Conservation (phyloP, 2,113 vertebrate genomes). For the Platichthys flesus region DNA sequence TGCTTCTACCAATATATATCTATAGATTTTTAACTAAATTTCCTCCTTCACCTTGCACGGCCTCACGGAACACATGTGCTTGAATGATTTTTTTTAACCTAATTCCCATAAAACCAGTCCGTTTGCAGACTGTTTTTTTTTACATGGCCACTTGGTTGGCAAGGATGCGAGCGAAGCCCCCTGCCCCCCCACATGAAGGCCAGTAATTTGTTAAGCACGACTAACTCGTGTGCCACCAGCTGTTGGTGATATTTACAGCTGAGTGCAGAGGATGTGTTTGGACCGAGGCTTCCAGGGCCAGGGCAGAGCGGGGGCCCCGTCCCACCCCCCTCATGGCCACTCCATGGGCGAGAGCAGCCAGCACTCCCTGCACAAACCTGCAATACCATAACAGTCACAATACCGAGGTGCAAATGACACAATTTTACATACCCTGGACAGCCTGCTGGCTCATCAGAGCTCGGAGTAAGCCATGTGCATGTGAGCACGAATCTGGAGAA, state of each 20-base stretch:
- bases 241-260: conserved; percentile 85
- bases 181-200: conserved; percentile 65
- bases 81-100: conserved; percentile 12
- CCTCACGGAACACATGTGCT: conserved; percentile 11
- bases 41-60: neutral
- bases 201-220: conserved; percentile 79
- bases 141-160: conserved; percentile 47
- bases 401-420: conserved; percentile 41
- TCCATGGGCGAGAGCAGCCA: conserved; percentile 69
- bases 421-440: conserved; percentile 41
- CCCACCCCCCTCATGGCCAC: conserved; percentile 60
- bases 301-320: conserved; percentile 50
- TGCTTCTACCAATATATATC: conserved; percentile 19
- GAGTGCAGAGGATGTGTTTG: conserved; percentile 77
- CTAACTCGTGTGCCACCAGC: conserved; percentile 83
- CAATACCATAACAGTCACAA: conserved; percentile 50
- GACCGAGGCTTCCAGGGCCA: conserved; percentile 54
- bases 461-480: conserved; percentile 36
- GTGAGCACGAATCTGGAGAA: conserved; percentile 51
- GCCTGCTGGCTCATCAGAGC: conserved; percentile 58
- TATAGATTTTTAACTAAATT: conserved; percentile 33
- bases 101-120: conserved; percentile 1
- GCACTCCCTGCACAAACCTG: conserved; percentile 37
- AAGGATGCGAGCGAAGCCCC: conserved; percentile 43
- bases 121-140: conserved; percentile 1